These are phyloP conservation scores for Apeira syringaria DNA, from an alignment of 2,888 invertebrate species.

Conservation along the genomic window DNA sequence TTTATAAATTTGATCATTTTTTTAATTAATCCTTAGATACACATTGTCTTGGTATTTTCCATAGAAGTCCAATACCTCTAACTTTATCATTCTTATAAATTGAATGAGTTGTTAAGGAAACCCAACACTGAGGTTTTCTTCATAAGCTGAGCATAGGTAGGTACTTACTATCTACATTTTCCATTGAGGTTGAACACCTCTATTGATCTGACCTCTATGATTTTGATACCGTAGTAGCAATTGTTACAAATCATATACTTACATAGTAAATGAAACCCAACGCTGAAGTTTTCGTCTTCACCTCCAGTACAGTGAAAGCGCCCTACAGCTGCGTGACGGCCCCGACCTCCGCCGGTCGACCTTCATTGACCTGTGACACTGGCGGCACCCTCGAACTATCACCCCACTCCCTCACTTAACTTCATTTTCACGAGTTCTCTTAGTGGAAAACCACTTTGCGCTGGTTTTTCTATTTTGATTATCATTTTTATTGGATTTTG, in stretches of 20 bases:
- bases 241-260: not conserved
- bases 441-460: slow-evolving; percentile 11
- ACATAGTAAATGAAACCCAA: not conserved
- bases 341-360: slow-evolving; percentile 48
- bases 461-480: slow-evolving; percentile 12
- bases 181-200: too few relatives aligned
- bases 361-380: slow-evolving; percentile 61
- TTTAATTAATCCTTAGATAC: too few relatives aligned
- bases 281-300: not conserved
- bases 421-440: slow-evolving; percentile 35
- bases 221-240: not conserved
- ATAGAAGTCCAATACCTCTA: too few relatives aligned
- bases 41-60: too few relatives aligned
- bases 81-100: too few relatives aligned
- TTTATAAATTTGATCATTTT: too few relatives aligned
- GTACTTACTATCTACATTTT: too few relatives aligned
- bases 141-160: too few relatives aligned
- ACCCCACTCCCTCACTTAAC: slow-evolving; percentile 40
- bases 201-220: not conserved
- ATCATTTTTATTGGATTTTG: slow-evolving; percentile 7
- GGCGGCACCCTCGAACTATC: slow-evolving; percentile 47
- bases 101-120: too few relatives aligned
- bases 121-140: too few relatives aligned
- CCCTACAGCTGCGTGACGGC: slow-evolving; percentile 57
- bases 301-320: slow-evolving; percentile 30